Evolutionary conservation across 2,888 invertebrate species (phyloP).

Genomic region (Mythimna vitellina): DNA sequence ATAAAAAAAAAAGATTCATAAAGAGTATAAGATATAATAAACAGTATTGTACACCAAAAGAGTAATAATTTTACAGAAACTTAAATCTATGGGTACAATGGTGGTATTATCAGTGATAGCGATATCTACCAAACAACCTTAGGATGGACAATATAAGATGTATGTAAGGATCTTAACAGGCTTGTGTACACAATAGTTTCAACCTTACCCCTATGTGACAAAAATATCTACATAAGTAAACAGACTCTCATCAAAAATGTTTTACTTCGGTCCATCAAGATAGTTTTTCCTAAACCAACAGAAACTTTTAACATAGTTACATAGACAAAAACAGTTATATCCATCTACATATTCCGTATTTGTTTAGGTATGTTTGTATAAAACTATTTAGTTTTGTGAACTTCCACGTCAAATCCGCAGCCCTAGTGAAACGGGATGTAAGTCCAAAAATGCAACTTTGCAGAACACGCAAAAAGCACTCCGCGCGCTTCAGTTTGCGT

Average conservation of each 20-base stretch:
- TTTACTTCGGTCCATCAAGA: not conserved
- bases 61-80: too few species aligned
- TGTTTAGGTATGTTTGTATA: slow-evolving; percentile 26
- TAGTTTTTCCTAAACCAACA: slow-evolving; percentile 24
- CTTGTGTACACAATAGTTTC: not conserved
- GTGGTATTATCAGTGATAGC: too few species aligned
- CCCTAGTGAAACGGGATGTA: too few species aligned
- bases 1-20: too few species aligned
- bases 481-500: too few species aligned
- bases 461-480: too few species aligned
- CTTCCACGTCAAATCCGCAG: not conserved
- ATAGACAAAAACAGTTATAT: slow-evolving; percentile 5
- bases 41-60: too few species aligned
- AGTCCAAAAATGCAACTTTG: too few species aligned
- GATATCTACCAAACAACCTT: too few species aligned
- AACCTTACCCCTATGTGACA: not conserved
- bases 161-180: not conserved
- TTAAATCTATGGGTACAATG: too few species aligned
- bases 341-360: slow-evolving; percentile 8
- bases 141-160: not conserved
- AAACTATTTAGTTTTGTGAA: slow-evolving; percentile 16
- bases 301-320: slow-evolving; percentile 7
- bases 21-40: too few species aligned
- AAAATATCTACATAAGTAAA: not conserved
- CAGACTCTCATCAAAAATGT: not conserved